Evolutionary conservation across 2,888 invertebrate species (phyloP).

Genomic region (Drosophila barbarae): DNA sequence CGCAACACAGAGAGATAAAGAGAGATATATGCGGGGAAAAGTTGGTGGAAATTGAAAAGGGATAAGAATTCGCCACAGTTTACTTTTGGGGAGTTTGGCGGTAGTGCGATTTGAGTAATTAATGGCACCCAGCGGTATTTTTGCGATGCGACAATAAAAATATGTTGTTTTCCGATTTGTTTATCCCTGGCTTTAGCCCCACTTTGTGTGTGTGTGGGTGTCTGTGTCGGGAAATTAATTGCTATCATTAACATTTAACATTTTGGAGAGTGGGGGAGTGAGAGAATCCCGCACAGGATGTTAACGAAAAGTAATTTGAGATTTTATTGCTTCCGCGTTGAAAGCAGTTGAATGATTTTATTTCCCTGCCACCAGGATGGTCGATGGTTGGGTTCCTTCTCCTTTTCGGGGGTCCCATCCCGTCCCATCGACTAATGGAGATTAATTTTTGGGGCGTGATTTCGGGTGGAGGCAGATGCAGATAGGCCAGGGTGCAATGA

Average conservation of each 20-base stretch:
- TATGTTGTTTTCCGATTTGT: slow-evolving; percentile 71
- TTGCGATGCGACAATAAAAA: slow-evolving; percentile 64
- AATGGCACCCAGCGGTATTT: slow-evolving; percentile 74
- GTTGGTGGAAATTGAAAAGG: slow-evolving; percentile 63
- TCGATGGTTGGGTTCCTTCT: neutral
- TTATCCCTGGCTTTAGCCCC: slow-evolving; percentile 42
- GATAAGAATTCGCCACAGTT: slow-evolving; percentile 70
- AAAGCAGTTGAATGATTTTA: slow-evolving; percentile 48
- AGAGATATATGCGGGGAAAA: slow-evolving; percentile 8
- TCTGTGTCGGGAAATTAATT: slow-evolving; percentile 65
- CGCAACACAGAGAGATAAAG: slow-evolving; percentile 5
- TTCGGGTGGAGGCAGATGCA: slow-evolving; percentile 38
- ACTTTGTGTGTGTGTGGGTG: slow-evolving; percentile 43
- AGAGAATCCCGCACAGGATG: slow-evolving; percentile 53
- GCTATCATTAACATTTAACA: slow-evolving; percentile 62
- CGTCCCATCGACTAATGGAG: slow-evolving; percentile 58
- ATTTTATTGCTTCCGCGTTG: slow-evolving; percentile 74
- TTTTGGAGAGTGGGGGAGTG: slow-evolving; percentile 9
- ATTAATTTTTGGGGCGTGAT: slow-evolving; percentile 66
- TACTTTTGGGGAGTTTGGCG: slow-evolving; percentile 4
- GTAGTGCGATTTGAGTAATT: slow-evolving; percentile 71
- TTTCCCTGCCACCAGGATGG: slow-evolving; percentile 11
- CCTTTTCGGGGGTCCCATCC: slow-evolving; percentile 11
- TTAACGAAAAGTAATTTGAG: slow-evolving; percentile 70
- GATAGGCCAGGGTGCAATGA: slow-evolving; percentile 45